Base-by-base conservation (phyloP, 2,797 vertebrate species). In the Chelidonichthys spinosus region DNA sequence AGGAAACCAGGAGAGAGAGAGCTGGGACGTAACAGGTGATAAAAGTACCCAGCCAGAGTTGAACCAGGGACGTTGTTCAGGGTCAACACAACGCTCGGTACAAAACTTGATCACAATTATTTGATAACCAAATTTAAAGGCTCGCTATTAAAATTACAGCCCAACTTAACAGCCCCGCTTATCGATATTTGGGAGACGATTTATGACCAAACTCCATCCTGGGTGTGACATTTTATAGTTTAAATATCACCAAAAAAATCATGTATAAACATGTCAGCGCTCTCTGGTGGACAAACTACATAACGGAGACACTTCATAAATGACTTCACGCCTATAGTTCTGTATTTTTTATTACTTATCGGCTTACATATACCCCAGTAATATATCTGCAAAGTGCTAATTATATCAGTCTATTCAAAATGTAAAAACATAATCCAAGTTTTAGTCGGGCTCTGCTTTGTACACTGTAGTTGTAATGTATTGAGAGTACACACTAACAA, bases 291-390 rank as follows among this genome's bases (percentile, higher is more conserved):
- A n/a, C 10, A 36, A 67, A 13, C 18, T 35, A 43, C 10, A 4
- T 58, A 55, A 67, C 25, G 13, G n/a, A 58, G 7, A 58, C 11
- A 58, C 39, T 18, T 46, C 46, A 33, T 59, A 49, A 32, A 68
- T 13, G 5, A 35, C 10, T 10, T 44, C 6, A 35, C 43, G 32
- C 11, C 25, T 14, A 14, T 33, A 47, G 47, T 47, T 36, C 44
- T 47, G 43, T 63, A 18, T 47, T 47, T 47, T 3, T 63, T 62
- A 15, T 42, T 17, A 43, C 2, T 17, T 42, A 35, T 13, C 4
- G 13, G 2, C 3, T 63, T 6, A 63, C 4, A 37, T 14, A 5
- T 1, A 49, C 6, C 37, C 1, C 9, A n/a, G 53, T 66, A 53
- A 33, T 14, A 5, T 17, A 15, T 3, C 9, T n/a, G 40, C 11